Evolutionary conservation across 2,888 invertebrate genomes (phyloP).

Genomic region (Nezara viridula): DNA sequence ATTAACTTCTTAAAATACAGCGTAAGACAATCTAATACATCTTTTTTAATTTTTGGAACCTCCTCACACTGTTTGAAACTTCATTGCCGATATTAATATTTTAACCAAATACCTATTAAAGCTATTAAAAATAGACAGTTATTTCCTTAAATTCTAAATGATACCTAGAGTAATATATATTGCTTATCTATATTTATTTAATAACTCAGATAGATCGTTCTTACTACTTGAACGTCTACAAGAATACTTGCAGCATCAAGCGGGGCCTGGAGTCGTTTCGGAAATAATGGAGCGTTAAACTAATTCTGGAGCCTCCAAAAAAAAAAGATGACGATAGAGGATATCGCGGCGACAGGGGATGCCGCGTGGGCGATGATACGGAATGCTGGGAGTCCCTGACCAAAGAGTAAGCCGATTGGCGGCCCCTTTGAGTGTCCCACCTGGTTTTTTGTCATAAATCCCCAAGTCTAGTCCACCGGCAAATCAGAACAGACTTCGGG

Average conservation of each 20-base stretch:
- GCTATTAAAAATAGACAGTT: too few relatives aligned
- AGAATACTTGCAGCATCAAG: background rate
- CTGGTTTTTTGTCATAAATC: constrained; percentile 55
- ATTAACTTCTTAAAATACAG: too few relatives aligned
- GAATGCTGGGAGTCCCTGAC: constrained; percentile 34
- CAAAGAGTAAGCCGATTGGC: constrained; percentile 49
- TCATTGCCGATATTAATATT: too few relatives aligned
- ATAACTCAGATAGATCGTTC: too few relatives aligned
- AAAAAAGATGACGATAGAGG: background rate
- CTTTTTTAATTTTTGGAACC: too few relatives aligned
- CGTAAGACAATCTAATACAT: too few relatives aligned
- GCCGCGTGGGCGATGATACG: constrained; percentile 44
- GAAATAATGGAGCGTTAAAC: constrained; percentile 38
- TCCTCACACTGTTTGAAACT: too few relatives aligned
- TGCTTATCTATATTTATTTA: too few relatives aligned
- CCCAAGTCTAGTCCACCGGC: background rate
- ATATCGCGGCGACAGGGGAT: constrained; percentile 23
- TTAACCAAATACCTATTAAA: too few relatives aligned
- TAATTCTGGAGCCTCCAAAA: constrained; percentile 29
- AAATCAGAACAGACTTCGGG: constrained; percentile 44
- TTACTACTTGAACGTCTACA: background rate
- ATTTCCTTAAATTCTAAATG: too few relatives aligned
- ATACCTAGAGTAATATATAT: too few relatives aligned
- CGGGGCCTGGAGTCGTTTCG: background rate
- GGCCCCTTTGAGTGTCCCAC: constrained; percentile 48